phyloP scores from a whole-genome alignment of 2,113 vertebrate genomes.

The Antennarius striatus region DNA sequence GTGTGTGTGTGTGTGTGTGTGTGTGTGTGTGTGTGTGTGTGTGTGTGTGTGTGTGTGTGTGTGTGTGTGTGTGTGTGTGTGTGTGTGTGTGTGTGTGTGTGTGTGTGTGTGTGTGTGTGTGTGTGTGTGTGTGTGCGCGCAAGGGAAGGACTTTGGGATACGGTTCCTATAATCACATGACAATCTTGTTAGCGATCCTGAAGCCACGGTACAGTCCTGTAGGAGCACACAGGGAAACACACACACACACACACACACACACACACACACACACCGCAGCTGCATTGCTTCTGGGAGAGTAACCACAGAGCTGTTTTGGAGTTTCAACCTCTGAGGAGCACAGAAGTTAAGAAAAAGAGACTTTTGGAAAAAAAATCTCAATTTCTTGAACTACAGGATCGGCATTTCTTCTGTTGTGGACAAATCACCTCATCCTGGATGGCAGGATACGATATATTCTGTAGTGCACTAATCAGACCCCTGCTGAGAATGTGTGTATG shows the following conservation, averaged over 20 bases:
- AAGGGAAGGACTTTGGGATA: neutral
- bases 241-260: slow-evolving; percentile 7
- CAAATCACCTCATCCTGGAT: slow-evolving; percentile 54
- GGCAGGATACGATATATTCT: slow-evolving; percentile 61
- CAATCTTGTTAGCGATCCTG: slow-evolving; percentile 59
- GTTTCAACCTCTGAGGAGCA: slow-evolving; percentile 48
- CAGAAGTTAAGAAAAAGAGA: slow-evolving; percentile 40
- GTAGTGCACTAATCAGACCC: slow-evolving; percentile 57
- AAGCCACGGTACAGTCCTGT: slow-evolving; percentile 41
- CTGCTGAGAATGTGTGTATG: slow-evolving; percentile 36
- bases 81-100: too few species aligned
- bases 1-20: slow-evolving; percentile 8
- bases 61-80: too few species aligned
- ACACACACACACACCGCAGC: slow-evolving; percentile 40
- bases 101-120: too few species aligned
- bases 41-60: too few species aligned
- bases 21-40: neutral
- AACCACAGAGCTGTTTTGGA: slow-evolving; percentile 45
- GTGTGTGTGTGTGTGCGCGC: too few species aligned
- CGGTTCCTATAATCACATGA: slow-evolving; percentile 62
- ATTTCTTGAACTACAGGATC: slow-evolving; percentile 52
- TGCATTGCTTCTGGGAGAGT: slow-evolving; percentile 57
- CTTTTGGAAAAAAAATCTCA: slow-evolving; percentile 6
- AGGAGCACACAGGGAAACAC: too few species aligned
- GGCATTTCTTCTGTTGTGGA: slow-evolving; percentile 53